phyloP scores from a whole-genome alignment of 2,113 vertebrate genomes.

The Rhegmatorhina hoffmannsi region DNA sequence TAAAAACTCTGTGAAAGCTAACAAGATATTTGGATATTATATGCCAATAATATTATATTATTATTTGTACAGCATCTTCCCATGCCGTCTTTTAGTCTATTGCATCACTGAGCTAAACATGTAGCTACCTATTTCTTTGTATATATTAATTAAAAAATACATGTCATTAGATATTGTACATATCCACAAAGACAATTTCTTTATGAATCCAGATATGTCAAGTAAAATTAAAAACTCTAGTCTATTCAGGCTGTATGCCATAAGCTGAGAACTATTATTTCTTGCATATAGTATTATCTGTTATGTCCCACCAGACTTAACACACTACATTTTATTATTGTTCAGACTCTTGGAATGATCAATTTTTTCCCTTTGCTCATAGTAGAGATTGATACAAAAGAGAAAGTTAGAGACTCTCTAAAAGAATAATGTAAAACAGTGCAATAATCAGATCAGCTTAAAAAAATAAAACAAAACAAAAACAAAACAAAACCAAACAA shows the following conservation, averaged over 20 bases:
- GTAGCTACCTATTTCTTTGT: background rate
- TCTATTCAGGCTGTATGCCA: background rate
- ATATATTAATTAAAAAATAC: background rate
- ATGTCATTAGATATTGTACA: background rate
- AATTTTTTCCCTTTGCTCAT: background rate
- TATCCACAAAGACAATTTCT: background rate
- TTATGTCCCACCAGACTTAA: background rate
- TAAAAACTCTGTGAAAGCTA: background rate
- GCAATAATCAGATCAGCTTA: conserved; percentile 39
- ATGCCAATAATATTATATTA: no score
- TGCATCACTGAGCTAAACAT: background rate
- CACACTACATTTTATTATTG: background rate
- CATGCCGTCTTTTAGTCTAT: background rate
- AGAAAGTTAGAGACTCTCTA: background rate
- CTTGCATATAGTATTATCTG: background rate
- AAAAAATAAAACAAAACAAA: background rate
- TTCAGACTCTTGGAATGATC: background rate
- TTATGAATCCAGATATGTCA: background rate
- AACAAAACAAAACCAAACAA: no score
- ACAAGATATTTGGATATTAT: background rate
- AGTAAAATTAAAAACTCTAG: background rate
- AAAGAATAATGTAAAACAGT: background rate
- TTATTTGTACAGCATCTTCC: background rate
- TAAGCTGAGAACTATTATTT: background rate
- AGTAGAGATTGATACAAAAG: background rate